These are phyloP conservation scores for Patella caerulea DNA, from an alignment of 2,888 invertebrate species.

Conservation along the genomic window DNA sequence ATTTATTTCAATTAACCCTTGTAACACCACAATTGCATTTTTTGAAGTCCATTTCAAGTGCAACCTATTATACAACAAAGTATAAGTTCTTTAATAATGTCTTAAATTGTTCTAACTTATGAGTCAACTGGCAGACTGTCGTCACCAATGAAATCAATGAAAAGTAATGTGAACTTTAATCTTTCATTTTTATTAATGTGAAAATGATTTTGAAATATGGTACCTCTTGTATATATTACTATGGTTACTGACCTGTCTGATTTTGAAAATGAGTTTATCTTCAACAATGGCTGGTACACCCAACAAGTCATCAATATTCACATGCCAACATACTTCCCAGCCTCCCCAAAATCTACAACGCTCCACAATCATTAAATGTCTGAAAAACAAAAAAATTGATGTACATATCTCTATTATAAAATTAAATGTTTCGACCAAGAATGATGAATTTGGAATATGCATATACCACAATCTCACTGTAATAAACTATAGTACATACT, in stretches of 20 bases:
- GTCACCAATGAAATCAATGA: too few relatives aligned
- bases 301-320: conserved; percentile 81
- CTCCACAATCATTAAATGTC: conserved; percentile 82
- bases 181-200: too few relatives aligned
- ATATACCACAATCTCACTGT: neutral
- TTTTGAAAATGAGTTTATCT: conserved; percentile 79
- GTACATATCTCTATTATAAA: too few relatives aligned
- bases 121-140: too few relatives aligned
- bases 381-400: conserved; percentile 67
- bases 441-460: neutral
- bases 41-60: too few relatives aligned
- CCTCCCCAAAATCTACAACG: conserved; percentile 80
- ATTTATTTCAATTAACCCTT: too few relatives aligned
- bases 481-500: neutral
- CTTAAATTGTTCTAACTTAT: too few relatives aligned
- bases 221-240: neutral
- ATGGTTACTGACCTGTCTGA: conserved; percentile 79
- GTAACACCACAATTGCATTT: too few relatives aligned
- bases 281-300: conserved; percentile 77
- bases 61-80: too few relatives aligned
- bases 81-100: too few relatives aligned
- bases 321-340: conserved; percentile 84
- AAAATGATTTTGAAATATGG: too few relatives aligned
- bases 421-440: neutral
- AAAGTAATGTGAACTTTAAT: too few relatives aligned